Conservation (phyloP, 2,113 vertebrate species). For the Rissa tridactyla region DNA sequence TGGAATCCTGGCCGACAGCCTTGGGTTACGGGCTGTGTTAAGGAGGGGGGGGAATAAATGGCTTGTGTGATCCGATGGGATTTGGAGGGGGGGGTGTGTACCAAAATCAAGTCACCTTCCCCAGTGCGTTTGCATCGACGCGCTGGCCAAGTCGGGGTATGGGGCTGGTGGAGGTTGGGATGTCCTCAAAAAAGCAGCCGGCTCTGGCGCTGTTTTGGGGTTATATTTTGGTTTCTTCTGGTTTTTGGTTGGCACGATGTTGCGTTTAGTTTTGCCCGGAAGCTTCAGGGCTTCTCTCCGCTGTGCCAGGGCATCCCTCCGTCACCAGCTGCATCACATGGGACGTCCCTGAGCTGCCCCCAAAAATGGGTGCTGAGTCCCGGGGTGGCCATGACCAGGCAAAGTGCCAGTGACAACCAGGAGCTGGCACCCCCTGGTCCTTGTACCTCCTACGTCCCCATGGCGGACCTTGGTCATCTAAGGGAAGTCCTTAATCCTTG, state of each 20-base stretch:
- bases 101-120: rapidly evolving
- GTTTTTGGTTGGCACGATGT: no score
- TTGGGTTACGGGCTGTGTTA: background rate
- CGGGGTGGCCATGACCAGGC: background rate
- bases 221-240: background rate
- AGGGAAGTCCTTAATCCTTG: background rate
- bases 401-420: background rate
- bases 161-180: background rate
- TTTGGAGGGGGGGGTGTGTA: background rate
- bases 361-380: background rate
- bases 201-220: rapidly evolving
- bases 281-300: background rate
- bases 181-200: background rate
- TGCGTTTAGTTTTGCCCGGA: background rate
- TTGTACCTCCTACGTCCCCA: background rate
- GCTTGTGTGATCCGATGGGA: background rate
- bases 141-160: rapidly evolving
- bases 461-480: background rate
- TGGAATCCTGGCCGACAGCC: background rate
- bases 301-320: no score
- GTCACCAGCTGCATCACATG: rapidly evolving
- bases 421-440: background rate
- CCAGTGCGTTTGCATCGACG: rapidly evolving
- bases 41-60: background rate
- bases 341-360: background rate